Evolutionary conservation across 1,140 invertebrate genomes (phyloP), one percentile per base, ranked within the genome.

Genomic region (Heliothis subflexa): DNA sequence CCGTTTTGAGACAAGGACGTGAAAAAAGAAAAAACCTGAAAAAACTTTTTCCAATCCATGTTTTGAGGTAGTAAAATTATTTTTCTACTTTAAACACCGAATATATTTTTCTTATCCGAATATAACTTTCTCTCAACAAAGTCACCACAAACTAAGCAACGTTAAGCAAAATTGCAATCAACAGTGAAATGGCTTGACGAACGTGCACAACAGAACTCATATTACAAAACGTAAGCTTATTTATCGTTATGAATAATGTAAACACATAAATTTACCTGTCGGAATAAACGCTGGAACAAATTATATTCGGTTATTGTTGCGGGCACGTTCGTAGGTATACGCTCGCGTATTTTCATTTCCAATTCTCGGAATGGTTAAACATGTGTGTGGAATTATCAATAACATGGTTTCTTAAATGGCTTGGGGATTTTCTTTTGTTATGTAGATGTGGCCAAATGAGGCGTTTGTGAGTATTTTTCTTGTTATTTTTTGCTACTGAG

Each of bases 321-420:
- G 47, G 47, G 66, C 66, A 70, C 66, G 47, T 52, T n/a, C 14
- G 16, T n/a, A n/a, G 12, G 40, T 70, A 52, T 70, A 50, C 25
- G 62, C 13, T 70, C 66, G 66, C 66, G 47, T 70, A 50, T 70
- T 70, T 70, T 50, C 66, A n/a, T 70, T 66, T 70, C 66, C 52
- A 70, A 70, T 70, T 70, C 66, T 49, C 28, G 10, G 18, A 50
- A 28, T 70, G 45, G 13, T 70, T 66, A 47, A 25, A 40, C 33
- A 10, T 70, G 47, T 52, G 47, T 68, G 66, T 28, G 7, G 47
- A 70, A 70, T 70, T 70, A 70, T 70, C 47, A 70, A 28, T 52
- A 70, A 21, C 66, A 14, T 13, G 13, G 47, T 3, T 25, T 70
- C 50, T 50, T 49, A 16, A 47, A 2, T 66, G 11, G 62, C 33